These are phyloP conservation scores for Aporophyla nigra DNA, from an alignment of 2,888 invertebrate species.

Conservation along the genomic window DNA sequence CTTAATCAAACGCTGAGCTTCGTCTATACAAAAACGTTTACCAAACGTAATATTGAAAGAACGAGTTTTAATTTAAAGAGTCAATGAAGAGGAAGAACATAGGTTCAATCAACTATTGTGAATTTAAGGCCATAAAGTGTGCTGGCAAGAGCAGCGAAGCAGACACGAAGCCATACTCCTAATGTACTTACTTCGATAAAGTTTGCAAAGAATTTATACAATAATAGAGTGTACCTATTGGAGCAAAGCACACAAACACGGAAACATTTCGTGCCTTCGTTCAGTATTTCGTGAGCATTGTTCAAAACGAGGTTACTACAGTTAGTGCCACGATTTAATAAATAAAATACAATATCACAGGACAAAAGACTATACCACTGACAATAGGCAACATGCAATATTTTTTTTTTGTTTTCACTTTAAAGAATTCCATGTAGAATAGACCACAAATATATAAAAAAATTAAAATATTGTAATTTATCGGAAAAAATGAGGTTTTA, in stretches of 20 bases:
- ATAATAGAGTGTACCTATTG: conserved; percentile 47
- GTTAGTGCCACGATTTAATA: conserved; percentile 49
- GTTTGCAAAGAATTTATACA: conserved; percentile 33
- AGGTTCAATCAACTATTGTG: conserved; percentile 69
- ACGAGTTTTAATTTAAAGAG: conserved; percentile 66
- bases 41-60: conserved; percentile 51
- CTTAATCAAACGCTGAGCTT: conserved; percentile 58
- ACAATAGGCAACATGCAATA: no score
- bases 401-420: no score
- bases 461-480: no score
- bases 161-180: conserved; percentile 3
- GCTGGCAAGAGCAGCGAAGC: conserved; percentile 25
- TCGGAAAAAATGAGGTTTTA: no score
- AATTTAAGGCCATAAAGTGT: conserved; percentile 55
- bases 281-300: conserved; percentile 55
- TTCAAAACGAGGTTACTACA: conserved; percentile 53
- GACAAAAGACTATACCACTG: conserved; percentile 37
- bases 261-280: conserved; percentile 48
- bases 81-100: conserved; percentile 69
- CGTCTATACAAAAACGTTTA: conserved; percentile 50
- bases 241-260: conserved; percentile 40
- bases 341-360: conserved; percentile 36
- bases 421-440: no score
- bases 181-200: conserved; percentile 35
- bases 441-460: no score